Evolutionary conservation across 2,888 invertebrate species (phyloP).

Genomic region (Conistra vaccinii): DNA sequence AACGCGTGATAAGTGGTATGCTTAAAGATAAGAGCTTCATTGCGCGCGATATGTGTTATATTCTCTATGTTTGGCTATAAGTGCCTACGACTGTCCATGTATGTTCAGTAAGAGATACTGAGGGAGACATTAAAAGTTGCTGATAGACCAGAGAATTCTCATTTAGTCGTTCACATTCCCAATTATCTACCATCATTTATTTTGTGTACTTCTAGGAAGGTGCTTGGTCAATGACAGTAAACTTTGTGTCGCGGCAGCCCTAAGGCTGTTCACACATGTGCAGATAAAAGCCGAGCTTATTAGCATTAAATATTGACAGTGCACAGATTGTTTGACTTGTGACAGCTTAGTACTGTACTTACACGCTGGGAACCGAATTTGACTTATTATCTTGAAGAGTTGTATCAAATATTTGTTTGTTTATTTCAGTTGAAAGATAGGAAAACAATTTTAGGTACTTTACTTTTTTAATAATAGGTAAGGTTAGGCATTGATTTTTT

Average conservation of each 20-base stretch:
- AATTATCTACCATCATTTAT: neutral
- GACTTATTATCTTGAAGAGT: conserved; percentile 1
- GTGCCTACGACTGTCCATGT: neutral
- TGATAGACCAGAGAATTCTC: neutral
- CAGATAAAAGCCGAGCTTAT: conserved; percentile 61
- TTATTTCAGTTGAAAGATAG: neutral
- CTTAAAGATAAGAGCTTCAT: too few species aligned
- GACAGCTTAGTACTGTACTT: conserved; percentile 32
- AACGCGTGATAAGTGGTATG: neutral
- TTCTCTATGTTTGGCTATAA: neutral
- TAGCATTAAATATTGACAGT: conserved; percentile 63
- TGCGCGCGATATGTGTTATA: too few species aligned
- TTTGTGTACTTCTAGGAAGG: neutral
- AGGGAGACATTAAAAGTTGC: neutral
- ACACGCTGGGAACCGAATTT: conserved; percentile 13
- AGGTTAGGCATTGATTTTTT: neutral
- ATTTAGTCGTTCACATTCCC: neutral
- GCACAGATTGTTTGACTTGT: conserved; percentile 48
- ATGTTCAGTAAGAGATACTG: neutral
- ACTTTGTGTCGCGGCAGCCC: conserved; percentile 48
- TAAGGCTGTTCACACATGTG: conserved; percentile 43
- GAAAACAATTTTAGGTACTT: neutral
- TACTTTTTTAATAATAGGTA: neutral
- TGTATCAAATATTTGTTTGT: neutral
- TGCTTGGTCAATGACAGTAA: neutral